Evolutionary conservation across 2,113 vertebrate species (phyloP).

Genomic region (Pogona vitticeps): DNA sequence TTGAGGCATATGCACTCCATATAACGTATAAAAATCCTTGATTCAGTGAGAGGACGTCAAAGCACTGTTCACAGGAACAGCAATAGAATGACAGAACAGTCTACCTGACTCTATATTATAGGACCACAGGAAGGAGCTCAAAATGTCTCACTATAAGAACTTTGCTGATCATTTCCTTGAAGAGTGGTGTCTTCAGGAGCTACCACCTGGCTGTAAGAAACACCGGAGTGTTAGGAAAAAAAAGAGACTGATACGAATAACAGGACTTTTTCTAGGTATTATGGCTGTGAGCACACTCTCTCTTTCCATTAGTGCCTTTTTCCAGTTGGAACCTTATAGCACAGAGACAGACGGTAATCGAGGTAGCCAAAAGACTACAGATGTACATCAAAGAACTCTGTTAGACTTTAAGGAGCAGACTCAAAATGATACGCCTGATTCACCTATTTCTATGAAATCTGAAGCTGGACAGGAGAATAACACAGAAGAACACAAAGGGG

Average conservation of each 20-base stretch:
- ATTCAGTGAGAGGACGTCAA: slow-evolving; percentile 40
- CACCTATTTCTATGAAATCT: slow-evolving; percentile 71
- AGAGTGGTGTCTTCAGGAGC: slow-evolving; percentile 67
- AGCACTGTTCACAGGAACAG: slow-evolving; percentile 43
- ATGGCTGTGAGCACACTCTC: slow-evolving; percentile 87
- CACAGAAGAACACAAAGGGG: slow-evolving; percentile 79
- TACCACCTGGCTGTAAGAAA: slow-evolving; percentile 55
- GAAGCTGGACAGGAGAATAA: slow-evolving; percentile 69
- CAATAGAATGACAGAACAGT: slow-evolving; percentile 69
- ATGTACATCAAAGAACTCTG: slow-evolving; percentile 86
- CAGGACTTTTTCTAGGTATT: slow-evolving; percentile 86
- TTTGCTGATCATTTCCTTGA: slow-evolving; percentile 57
- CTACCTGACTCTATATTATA: slow-evolving; percentile 45
- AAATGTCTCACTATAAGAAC: slow-evolving; percentile 74
- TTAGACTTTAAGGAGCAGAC: slow-evolving; percentile 82
- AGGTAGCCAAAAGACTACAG: slow-evolving; percentile 66
- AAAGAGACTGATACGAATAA: slow-evolving; percentile 85
- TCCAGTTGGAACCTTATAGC: slow-evolving; percentile 77
- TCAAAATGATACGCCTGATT: slow-evolving; percentile 74
- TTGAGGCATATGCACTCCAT: slow-evolving; percentile 57
- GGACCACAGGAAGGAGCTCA: slow-evolving; percentile 47
- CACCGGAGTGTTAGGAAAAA: slow-evolving; percentile 83
- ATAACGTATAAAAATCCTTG: slow-evolving; percentile 55
- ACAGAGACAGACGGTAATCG: slow-evolving; percentile 59
- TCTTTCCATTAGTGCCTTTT: slow-evolving; percentile 90